phyloP scores from a whole-genome alignment of 2,113 vertebrate genomes.

The Stomatorhinus ivindoensis region DNA sequence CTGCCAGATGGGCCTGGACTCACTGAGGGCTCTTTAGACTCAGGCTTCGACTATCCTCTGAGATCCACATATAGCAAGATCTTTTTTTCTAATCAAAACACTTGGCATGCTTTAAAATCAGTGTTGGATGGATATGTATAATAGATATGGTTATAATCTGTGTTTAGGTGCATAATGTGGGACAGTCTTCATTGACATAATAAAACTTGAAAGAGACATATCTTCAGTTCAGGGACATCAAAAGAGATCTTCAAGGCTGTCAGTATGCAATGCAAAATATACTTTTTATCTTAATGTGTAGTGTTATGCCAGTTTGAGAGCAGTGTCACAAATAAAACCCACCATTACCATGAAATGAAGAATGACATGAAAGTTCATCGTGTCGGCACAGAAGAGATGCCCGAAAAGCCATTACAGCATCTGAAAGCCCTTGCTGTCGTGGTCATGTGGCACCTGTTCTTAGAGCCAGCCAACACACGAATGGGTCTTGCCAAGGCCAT shows the following conservation, averaged over 20 bases:
- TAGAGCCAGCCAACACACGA: neutral
- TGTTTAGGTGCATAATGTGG: neutral
- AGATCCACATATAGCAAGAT: neutral
- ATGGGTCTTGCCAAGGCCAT: neutral
- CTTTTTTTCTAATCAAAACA: neutral
- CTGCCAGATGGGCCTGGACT: neutral
- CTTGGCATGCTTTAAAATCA: neutral
- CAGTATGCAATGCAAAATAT: neutral
- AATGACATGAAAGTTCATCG: neutral
- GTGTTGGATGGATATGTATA: neutral
- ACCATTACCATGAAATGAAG: neutral
- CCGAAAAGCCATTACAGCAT: neutral
- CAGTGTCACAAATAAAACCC: neutral
- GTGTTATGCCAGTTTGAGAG: neutral
- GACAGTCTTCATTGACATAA: neutral
- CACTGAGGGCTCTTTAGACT: neutral
- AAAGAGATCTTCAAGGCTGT: neutral
- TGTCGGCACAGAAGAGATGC: neutral
- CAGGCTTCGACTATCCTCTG: neutral
- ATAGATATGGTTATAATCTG: neutral
- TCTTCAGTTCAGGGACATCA: neutral
- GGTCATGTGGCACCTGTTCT: neutral
- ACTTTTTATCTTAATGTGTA: neutral
- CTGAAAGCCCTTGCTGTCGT: neutral
- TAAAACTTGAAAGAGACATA: neutral